These are phyloP conservation scores for Megalurothrips usitatus DNA, from an alignment of 2,888 invertebrate species.

Conservation along the genomic window DNA sequence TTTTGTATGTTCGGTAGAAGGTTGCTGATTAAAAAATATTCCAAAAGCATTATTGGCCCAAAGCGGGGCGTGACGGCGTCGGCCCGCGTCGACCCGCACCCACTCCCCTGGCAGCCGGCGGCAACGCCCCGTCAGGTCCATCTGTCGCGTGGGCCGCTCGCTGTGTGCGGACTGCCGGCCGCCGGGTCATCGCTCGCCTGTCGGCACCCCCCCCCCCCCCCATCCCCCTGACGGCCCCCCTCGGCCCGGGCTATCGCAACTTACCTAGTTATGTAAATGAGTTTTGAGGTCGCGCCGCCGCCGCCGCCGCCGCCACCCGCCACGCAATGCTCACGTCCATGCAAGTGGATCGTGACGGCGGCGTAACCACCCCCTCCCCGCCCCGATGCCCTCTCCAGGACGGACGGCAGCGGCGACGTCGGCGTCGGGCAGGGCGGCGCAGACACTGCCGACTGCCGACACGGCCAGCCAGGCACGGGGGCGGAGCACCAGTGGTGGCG, in stretches of 20 bases:
- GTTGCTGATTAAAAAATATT: too few species aligned
- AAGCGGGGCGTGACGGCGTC: too few species aligned
- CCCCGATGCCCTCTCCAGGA: background rate
- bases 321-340: background rate
- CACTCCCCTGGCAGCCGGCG: too few species aligned
- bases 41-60: too few species aligned
- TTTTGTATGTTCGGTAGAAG: too few species aligned
- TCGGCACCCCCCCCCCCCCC: background rate
- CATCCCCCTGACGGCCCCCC: background rate
- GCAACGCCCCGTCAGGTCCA: background rate
- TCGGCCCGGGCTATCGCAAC: background rate
- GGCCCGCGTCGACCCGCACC: too few species aligned
- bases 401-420: background rate
- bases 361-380: too few species aligned
- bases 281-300: conserved; percentile 4
- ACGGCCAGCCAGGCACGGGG: too few species aligned
- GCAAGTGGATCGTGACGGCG: background rate
- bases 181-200: background rate
- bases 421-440: background rate
- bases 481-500: too few species aligned
- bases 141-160: background rate
- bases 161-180: too few species aligned
- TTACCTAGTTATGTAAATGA: conserved; percentile 19
- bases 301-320: background rate
- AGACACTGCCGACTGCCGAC: too few species aligned